Evolutionary conservation across 2,113 vertebrate genomes (phyloP).

Genomic region (Macaca mulatta): DNA sequence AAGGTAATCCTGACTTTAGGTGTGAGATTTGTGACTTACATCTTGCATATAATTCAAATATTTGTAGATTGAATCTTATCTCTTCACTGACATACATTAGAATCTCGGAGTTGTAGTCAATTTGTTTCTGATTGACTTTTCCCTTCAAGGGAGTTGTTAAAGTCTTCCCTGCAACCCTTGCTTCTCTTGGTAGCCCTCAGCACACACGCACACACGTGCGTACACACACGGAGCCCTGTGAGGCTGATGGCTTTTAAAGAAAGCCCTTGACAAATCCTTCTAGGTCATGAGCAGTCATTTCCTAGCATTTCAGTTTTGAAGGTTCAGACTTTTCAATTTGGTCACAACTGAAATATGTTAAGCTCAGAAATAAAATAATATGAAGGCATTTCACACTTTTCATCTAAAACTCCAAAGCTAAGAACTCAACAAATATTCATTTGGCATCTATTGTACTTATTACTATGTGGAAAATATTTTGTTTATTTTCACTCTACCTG

Average conservation of each 20-base stretch:
- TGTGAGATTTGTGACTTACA: neutral
- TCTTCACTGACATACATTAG: neutral
- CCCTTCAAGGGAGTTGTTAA: neutral
- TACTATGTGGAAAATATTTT: neutral
- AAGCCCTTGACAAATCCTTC: neutral
- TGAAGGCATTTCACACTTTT: neutral
- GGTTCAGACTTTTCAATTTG: neutral
- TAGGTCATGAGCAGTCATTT: neutral
- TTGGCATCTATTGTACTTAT: neutral
- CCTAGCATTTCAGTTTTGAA: neutral
- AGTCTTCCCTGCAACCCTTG: fast-evolving
- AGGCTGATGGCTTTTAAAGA: neutral
- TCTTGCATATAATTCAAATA: neutral
- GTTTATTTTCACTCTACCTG: neutral
- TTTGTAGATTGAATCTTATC: slow-evolving; percentile 8
- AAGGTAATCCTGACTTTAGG: neutral
- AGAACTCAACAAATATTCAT: neutral
- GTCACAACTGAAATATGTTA: neutral
- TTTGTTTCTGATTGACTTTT: neutral
- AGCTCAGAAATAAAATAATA: neutral
- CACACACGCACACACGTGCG: neutral
- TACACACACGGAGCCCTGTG: fast-evolving
- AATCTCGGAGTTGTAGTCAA: neutral
- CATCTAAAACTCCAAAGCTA: neutral
- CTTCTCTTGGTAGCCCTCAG: neutral